Conservation (phyloP, 2,888 invertebrate genomes). For the Smittia aterrima region DNA sequence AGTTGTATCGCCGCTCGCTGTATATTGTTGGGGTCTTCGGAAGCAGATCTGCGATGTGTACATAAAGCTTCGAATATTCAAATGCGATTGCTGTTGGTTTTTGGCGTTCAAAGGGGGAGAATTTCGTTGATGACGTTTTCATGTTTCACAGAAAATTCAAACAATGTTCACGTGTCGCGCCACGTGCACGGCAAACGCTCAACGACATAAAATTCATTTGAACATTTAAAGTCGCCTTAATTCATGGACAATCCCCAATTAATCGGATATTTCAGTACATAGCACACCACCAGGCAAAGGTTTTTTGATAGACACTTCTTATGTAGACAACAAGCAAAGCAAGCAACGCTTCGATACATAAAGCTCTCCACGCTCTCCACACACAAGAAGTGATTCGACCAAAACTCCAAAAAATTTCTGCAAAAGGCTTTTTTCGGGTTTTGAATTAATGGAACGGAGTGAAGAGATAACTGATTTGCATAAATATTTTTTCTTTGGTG, state of each 20-base stretch:
- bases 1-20: too few species aligned
- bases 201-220: too few species aligned
- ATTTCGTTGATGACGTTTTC: slow-evolving; percentile 18
- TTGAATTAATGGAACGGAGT: slow-evolving; percentile 40
- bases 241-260: background rate
- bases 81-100: slow-evolving; percentile 34
- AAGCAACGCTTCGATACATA: slow-evolving; percentile 30
- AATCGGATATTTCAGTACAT: slow-evolving; percentile 41
- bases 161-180: background rate
- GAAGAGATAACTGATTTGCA: slow-evolving; percentile 41
- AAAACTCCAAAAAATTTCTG: slow-evolving; percentile 30
- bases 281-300: slow-evolving; percentile 26
- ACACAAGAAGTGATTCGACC: slow-evolving; percentile 31
- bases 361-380: slow-evolving; percentile 6
- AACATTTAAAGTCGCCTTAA: too few species aligned
- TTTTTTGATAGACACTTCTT: slow-evolving; percentile 33
- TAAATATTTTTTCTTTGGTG: slow-evolving; percentile 32
- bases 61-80: slow-evolving; percentile 35
- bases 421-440: slow-evolving; percentile 36
- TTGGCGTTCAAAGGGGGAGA: slow-evolving; percentile 31
- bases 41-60: background rate
- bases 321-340: background rate
- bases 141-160: background rate
- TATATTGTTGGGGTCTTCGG: background rate
- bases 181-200: background rate